These are phyloP conservation scores for Leucosticte australis DNA, from an alignment of 2,113 vertebrate species.

Conservation along the genomic window DNA sequence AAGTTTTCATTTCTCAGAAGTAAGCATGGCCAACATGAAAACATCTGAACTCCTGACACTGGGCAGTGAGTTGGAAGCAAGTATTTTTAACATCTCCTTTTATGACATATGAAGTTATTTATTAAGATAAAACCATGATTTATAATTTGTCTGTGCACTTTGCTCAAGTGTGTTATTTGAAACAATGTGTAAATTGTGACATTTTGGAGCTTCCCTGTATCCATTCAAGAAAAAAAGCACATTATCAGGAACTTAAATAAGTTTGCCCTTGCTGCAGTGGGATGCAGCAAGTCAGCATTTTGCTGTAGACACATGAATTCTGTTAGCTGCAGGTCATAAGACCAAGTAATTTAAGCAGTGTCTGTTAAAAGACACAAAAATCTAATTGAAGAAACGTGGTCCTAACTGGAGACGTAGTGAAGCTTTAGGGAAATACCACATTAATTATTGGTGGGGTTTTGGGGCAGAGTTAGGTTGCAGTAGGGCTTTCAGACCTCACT, in stretches of 20 bases:
- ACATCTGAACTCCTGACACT: neutral
- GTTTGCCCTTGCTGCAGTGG: neutral
- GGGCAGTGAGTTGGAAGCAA: neutral
- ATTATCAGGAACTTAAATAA: neutral
- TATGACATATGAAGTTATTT: neutral
- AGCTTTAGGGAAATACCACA: neutral
- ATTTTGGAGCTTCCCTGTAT: neutral
- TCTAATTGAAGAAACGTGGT: neutral
- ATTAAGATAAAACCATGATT: slow-evolving; percentile 8
- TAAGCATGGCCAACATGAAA: neutral
- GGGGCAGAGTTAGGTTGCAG: neutral
- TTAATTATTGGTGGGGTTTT: neutral
- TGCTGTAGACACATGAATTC: neutral
- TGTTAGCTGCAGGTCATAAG: neutral
- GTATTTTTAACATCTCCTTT: neutral
- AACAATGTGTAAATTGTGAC: neutral
- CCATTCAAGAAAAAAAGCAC: neutral
- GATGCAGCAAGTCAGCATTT: neutral
- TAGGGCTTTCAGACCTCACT: neutral
- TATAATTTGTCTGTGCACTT: neutral
- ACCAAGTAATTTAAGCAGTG: neutral
- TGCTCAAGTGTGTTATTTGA: neutral
- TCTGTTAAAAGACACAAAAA: neutral
- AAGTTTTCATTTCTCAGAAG: neutral
- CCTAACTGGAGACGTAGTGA: neutral